Evolutionary conservation across 2,113 vertebrate genomes (phyloP), one percentile per base, ranked within the genome.

Genomic region (Emydura subglobosa): DNA sequence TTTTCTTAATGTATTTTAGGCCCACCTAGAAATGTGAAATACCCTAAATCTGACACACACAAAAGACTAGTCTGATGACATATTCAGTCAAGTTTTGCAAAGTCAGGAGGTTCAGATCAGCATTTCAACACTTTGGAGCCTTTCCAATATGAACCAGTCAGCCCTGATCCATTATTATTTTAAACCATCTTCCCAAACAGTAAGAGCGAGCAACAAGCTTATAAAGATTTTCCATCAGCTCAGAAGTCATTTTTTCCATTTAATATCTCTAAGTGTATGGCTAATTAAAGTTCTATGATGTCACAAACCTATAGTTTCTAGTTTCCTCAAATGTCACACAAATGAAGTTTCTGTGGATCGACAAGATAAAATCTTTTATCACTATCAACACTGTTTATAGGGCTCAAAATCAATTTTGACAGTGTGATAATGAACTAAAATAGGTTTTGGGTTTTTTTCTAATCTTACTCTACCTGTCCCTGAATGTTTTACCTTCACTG

Each of bases 261-360:
- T 79, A 82, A 96, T 87, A 79, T 88, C 88, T 94, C 86, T 94
- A 82, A 94, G 95, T 92, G 88, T 94, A 93, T 59, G 83, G n/a
- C 47, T n/a, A 44, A 34, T 31, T 65, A 91, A 95, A 91, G 25
- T 85, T 94, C 87, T 80, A 79, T 79, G 86, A 92, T 54, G 87
- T 95, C 85, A 83, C 97, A 96, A 93, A 95, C 88, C 51, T 92
- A 82, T 59, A 68, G 84, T 90, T 95, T 10, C 0, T 85, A 94
- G 42, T 47, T 94, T 94, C 54, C 92, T 93, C 95, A 95, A 93
- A 91, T 82, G 42, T 47, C 50, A 68, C 16, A 85, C 57, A 96
- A 93, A 91, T 54, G n/a, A 90, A 94, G 27, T 42, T 92, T 92
- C 79, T 87, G 42, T 76, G 86, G 59, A 88, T 51, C 90, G 79